Base-by-base conservation (phyloP, 2,113 vertebrate species). In the Morone saxatilis region DNA sequence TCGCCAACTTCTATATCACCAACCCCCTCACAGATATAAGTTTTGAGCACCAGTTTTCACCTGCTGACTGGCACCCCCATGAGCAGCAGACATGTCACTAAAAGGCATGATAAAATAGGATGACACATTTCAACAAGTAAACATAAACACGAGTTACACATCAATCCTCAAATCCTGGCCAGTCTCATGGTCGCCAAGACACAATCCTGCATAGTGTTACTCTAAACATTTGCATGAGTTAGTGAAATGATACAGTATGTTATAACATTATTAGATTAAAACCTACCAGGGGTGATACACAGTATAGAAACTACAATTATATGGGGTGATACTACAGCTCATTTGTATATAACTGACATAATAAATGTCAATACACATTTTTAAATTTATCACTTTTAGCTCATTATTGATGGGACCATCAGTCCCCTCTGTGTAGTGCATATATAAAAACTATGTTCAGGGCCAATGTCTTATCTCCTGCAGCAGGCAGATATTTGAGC, bases 151-250 rank as follows among this genome's bases (percentile, higher is more conserved):
- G 16, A 62, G 47, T 56, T 50, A 66, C 45, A 43, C 17, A 60
- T 54, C 31, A 48, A 14, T 70, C 38, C 75, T 68, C 59, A 70
- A 31, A 57, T 61, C 43, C 43, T 50, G 45, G 54, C 22, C 47
- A 56, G 70, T 74, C 71, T 79, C 43, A 5, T 57, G 56, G 40
- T 63, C 62, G 63, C 68, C 20, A 71, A 76, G 70, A 75, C 69
- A 16, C 22, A n/a, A 75, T 71, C 74, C 88, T 90, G 89, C 77
- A 86, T 84, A 80, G 76, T 85, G 75, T 57, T 69, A 38, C 50
- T 80, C 47, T 72, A 66, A 61, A 82, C 54, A 65, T 85, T 48
- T 74, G 48, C 60, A 72, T 36, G 20, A 84, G 38, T 69, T 71
- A 73, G 38, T 83, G 57, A 76, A n/a, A 66, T 50, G 36, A 68